Conservation (phyloP, 2,888 invertebrate genomes). For the Sphecodes monilicornis region DNA sequence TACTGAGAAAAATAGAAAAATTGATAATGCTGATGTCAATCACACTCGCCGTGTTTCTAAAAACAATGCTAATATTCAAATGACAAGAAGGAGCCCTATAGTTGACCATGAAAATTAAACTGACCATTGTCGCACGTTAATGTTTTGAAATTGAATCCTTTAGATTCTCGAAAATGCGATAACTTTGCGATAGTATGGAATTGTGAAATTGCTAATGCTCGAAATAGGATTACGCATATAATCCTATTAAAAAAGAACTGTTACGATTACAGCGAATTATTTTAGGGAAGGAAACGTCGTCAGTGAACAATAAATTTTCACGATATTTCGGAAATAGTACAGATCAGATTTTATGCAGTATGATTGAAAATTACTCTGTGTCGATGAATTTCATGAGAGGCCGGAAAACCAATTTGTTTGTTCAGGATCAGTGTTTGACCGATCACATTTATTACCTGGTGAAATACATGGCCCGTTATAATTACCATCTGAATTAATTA, state of each 20-base stretch:
- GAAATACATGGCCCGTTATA: slow-evolving; percentile 20
- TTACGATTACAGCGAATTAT: slow-evolving; percentile 3
- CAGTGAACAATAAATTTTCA: slow-evolving; percentile 17
- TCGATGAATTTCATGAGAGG: slow-evolving; percentile 12
- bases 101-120: slow-evolving; percentile 15
- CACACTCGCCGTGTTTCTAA: not conserved
- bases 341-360: slow-evolving; percentile 26
- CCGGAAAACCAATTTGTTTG: slow-evolving; percentile 47
- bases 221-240: slow-evolving; percentile 10
- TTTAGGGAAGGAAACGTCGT: not conserved
- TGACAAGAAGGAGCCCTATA: not conserved
- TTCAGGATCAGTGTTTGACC: slow-evolving; percentile 39
- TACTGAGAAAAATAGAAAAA: not conserved
- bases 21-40: not conserved
- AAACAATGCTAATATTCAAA: not conserved
- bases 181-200: slow-evolving; percentile 2
- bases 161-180: not conserved
- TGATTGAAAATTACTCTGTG: slow-evolving; percentile 49
- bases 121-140: not conserved
- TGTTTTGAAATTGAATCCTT: not conserved
- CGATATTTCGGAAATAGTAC: slow-evolving; percentile 15
- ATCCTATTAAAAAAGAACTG: slow-evolving; percentile 20
- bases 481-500: slow-evolving; percentile 44
- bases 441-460: slow-evolving; percentile 34
- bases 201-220: slow-evolving; percentile 24